Conservation (phyloP, 2,888 invertebrate species). For the Drosophila borborema region DNA sequence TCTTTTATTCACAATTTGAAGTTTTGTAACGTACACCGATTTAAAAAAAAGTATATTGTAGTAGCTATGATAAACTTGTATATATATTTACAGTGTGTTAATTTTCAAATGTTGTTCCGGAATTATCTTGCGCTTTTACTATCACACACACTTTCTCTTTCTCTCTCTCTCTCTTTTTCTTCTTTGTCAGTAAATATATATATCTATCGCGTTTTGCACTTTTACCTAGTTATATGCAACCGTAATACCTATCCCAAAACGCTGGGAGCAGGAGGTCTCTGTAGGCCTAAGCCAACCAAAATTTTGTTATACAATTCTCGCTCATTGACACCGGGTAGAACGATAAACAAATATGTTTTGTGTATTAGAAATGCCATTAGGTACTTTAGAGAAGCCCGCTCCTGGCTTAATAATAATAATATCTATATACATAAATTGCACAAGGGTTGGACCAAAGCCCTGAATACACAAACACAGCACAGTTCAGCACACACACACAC, state of each 20-base stretch:
- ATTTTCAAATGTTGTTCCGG: constrained; percentile 84
- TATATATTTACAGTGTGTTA: constrained; percentile 76
- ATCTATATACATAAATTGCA: constrained; percentile 29
- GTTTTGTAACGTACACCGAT: constrained; percentile 57
- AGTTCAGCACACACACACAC: constrained; percentile 19
- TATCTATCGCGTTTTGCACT: constrained; percentile 65
- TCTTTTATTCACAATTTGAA: constrained; percentile 51
- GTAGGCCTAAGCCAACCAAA: constrained; percentile 59
- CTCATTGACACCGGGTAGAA: constrained; percentile 70
- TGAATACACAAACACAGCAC: constrained; percentile 10
- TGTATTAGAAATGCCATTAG: constrained; percentile 52
- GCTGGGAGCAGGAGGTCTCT: constrained; percentile 83
- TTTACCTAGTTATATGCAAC: constrained; percentile 50
- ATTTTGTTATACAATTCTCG: constrained; percentile 21
- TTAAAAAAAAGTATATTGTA: constrained; percentile 30
- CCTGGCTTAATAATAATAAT: constrained; percentile 73
- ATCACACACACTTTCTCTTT: constrained; percentile 35
- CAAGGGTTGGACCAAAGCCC: constrained; percentile 1
- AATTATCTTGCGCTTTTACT: constrained; percentile 77
- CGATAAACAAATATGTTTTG: constrained; percentile 19
- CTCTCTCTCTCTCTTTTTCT: constrained; percentile 52
- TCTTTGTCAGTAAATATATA: constrained; percentile 42
- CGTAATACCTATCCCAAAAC: constrained; percentile 57
- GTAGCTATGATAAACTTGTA: constrained; percentile 72
- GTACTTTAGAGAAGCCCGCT: constrained; percentile 78